These are phyloP conservation scores for Drosophila littoralis DNA, from an alignment of 1,140 invertebrate species.

Conservation along the genomic window DNA sequence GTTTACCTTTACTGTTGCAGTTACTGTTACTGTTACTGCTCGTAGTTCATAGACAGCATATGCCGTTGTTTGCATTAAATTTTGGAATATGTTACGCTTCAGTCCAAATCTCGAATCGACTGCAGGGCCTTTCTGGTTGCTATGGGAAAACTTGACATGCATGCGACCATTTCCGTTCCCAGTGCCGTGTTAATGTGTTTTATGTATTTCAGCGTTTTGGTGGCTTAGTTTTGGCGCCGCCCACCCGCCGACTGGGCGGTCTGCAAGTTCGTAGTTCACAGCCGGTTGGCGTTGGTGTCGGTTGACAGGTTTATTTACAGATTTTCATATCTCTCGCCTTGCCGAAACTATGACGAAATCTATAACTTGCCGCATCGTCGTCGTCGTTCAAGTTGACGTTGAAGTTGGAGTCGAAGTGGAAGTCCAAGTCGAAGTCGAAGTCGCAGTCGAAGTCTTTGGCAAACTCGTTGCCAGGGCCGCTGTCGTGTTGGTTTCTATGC, in stretches of 20 bases:
- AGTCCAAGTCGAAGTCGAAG: conserved; percentile 1
- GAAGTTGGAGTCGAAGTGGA: conserved; percentile 17
- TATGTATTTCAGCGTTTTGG: conserved; percentile 74
- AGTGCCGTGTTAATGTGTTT: conserved; percentile 78
- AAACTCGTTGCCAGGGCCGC: conserved; percentile 44
- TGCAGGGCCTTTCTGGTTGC: conserved; percentile 57
- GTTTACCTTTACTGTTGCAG: conserved; percentile 24
- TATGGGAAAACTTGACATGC: conserved; percentile 57
- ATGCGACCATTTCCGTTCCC: conserved; percentile 77
- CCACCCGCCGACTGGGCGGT: conserved; percentile 69
- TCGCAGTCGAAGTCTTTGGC: conserved; percentile 16
- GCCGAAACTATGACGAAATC: conserved; percentile 75
- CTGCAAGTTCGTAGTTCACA: conserved; percentile 78
- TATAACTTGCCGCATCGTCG: conserved; percentile 80
- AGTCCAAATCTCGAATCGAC: conserved; percentile 46
- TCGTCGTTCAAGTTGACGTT: conserved; percentile 19
- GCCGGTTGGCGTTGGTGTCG: conserved; percentile 67
- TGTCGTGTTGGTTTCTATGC: conserved; percentile 70
- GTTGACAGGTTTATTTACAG: conserved; percentile 83
- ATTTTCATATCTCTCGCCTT: conserved; percentile 55
- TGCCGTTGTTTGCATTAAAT: conserved; percentile 51
- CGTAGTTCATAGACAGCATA: conserved; percentile 29
- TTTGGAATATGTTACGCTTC: conserved; percentile 65
- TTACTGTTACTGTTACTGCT: conserved; percentile 24
- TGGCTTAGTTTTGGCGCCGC: conserved; percentile 77